Evolutionary conservation across 2,797 vertebrate genomes (phyloP).

Genomic region (Pteronotus mesoamericanus): DNA sequence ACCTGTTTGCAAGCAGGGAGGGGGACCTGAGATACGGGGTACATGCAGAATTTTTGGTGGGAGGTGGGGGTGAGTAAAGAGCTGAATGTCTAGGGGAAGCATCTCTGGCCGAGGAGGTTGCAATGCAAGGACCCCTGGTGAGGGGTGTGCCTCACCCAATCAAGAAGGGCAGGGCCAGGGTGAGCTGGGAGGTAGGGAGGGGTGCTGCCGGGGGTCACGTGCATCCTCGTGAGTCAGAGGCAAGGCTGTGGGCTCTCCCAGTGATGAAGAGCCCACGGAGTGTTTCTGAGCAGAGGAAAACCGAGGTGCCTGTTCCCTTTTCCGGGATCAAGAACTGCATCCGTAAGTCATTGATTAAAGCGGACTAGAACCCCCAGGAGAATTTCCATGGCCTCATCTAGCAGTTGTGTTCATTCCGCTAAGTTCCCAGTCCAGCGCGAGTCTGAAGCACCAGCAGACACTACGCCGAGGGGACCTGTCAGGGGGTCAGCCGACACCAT

Average conservation of each 20-base stretch:
- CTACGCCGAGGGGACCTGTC: not conserved
- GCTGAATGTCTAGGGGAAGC: not conserved
- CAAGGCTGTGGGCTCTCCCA: not conserved
- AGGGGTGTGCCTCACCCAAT: not conserved
- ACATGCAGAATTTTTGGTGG: not conserved
- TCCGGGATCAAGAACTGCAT: not conserved
- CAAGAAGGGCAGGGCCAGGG: not conserved
- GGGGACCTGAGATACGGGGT: not conserved
- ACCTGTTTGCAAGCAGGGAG: not conserved
- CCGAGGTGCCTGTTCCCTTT: not conserved
- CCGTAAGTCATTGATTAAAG: not conserved
- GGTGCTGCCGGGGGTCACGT: fast-evolving
- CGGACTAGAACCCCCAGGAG: not conserved
- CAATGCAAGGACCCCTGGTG: not conserved
- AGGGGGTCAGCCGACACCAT: not conserved
- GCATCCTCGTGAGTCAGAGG: not conserved
- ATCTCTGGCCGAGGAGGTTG: not conserved
- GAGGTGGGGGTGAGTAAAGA: not conserved
- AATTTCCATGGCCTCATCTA: not conserved
- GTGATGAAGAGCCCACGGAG: too few species aligned
- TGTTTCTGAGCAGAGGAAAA: not conserved
- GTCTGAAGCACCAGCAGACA: too few species aligned
- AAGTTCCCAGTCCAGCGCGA: not conserved
- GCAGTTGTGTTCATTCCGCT: not conserved
- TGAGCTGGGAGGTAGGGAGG: not conserved